Conservation (phyloP, 1,140 invertebrate species). For the Drosophila tristis region DNA sequence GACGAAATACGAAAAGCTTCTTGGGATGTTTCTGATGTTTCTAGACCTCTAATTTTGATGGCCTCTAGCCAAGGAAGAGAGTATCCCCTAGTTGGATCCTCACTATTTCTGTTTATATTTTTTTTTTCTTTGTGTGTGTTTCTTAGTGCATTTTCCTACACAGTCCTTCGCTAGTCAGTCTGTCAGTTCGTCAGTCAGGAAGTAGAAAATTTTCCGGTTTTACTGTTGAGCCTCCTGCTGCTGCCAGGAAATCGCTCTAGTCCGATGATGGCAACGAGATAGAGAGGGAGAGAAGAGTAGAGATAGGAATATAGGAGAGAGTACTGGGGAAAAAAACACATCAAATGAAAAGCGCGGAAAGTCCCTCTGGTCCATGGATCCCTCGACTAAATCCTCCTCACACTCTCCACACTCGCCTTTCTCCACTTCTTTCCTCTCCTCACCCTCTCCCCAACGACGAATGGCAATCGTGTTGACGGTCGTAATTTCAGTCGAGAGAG, state of each 20-base stretch:
- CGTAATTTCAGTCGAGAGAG: constrained; percentile 47
- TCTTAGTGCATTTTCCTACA: constrained; percentile 54
- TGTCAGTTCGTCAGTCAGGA: constrained; percentile 60
- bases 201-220: constrained; percentile 80
- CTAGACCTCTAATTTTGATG: too few relatives aligned
- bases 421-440: too few relatives aligned
- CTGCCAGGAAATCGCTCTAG: constrained; percentile 70
- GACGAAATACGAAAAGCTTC: too few relatives aligned
- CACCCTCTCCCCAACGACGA: not conserved
- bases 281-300: not conserved
- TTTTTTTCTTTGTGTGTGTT: constrained; percentile 23
- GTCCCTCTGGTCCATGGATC: constrained; percentile 9
- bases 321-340: constrained; percentile 6
- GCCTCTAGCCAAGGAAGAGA: not conserved
- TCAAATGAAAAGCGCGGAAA: constrained; percentile 61
- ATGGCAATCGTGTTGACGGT: constrained; percentile 69
- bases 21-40: too few relatives aligned
- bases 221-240: constrained; percentile 63
- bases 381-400: constrained; percentile 11
- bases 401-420: too few relatives aligned
- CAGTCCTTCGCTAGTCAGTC: constrained; percentile 12
- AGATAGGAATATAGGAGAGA: not conserved
- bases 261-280: constrained; percentile 8
- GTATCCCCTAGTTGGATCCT: not conserved
- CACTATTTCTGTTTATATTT: constrained; percentile 1